Conservation (phyloP, 64 coral and sea anemone genomes). For the Pachyseris speciosa region DNA sequence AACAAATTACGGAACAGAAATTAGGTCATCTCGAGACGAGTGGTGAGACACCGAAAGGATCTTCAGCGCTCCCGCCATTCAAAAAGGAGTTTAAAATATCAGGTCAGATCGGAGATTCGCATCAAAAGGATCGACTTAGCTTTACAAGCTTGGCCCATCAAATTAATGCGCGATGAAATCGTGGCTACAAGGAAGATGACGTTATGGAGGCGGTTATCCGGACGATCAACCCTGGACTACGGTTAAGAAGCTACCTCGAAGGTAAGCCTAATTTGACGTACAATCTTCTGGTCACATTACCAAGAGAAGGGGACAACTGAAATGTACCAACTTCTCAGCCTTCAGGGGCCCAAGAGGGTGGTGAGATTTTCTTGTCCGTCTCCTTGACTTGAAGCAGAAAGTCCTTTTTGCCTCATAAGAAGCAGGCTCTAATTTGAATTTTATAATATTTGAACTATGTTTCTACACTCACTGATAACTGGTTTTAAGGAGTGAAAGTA, state of each 20-base stretch:
- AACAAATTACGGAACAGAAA: background rate
- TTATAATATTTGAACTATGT: too few species aligned
- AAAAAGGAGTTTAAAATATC: slow-evolving; percentile 64
- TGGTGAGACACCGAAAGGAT: background rate
- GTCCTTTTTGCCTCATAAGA: slow-evolving; percentile 47
- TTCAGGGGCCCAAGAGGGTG: slow-evolving; percentile 28
- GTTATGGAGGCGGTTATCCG: slow-evolving; percentile 45
- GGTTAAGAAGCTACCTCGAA: slow-evolving; percentile 59
- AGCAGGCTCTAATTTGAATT: slow-evolving; percentile 47
- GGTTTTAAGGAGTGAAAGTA: slow-evolving; percentile 28
- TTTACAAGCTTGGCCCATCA: slow-evolving; percentile 62
- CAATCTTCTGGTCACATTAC: slow-evolving; percentile 43
- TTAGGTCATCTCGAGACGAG: background rate
- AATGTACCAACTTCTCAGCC: slow-evolving; percentile 36
- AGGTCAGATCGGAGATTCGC: slow-evolving; percentile 73
- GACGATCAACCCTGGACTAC: slow-evolving; percentile 18
- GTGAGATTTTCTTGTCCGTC: slow-evolving; percentile 42
- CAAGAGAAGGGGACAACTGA: slow-evolving; percentile 42
- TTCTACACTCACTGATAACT: slow-evolving; percentile 19
- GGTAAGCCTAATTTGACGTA: slow-evolving; percentile 12
- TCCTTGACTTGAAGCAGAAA: slow-evolving; percentile 28
- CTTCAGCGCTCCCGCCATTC: background rate
- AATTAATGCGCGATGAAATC: slow-evolving; percentile 44
- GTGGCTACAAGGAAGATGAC: slow-evolving; percentile 33
- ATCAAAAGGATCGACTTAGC: slow-evolving; percentile 74